These are phyloP conservation scores for Sebastes schlegelii DNA, from an alignment of 2,113 vertebrate species.

Conservation along the genomic window DNA sequence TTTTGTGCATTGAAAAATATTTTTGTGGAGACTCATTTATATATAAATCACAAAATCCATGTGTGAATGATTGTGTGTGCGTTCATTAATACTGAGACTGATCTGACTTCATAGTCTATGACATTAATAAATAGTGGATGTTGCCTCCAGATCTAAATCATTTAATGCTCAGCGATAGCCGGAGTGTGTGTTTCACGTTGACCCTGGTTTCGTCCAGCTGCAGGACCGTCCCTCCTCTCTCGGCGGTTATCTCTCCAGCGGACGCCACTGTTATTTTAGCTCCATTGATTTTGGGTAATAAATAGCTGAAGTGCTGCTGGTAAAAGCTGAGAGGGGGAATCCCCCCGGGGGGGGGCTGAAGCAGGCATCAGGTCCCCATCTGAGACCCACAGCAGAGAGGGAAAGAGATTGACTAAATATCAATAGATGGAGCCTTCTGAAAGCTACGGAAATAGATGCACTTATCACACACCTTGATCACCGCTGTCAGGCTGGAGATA, in stretches of 20 bases:
- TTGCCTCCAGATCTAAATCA: no score
- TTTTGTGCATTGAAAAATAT: no score
- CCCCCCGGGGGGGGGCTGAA: neutral
- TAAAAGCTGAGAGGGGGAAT: constrained; percentile 54
- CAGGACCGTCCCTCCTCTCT: neutral
- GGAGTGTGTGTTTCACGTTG: neutral
- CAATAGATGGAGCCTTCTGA: constrained; percentile 18
- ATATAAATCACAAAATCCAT: no score
- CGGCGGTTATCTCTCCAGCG: constrained; percentile 1
- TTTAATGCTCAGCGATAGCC: no score
- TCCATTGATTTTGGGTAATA: constrained; percentile 75
- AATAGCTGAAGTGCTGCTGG: constrained; percentile 75
- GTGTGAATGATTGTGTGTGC: no score
- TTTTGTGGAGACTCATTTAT: no score
- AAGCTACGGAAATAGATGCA: constrained; percentile 47
- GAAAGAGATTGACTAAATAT: neutral
- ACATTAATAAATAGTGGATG: no score
- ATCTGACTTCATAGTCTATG: no score
- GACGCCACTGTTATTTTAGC: constrained; percentile 73
- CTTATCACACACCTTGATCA: constrained; percentile 33
- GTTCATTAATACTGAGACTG: no score
- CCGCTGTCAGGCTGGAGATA: neutral
- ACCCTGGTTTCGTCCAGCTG: neutral
- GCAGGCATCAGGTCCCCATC: constrained; percentile 20
- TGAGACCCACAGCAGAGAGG: neutral